These are phyloP conservation scores for Dioctria rufipes DNA, from an alignment of 2,888 invertebrate species.

Conservation along the genomic window DNA sequence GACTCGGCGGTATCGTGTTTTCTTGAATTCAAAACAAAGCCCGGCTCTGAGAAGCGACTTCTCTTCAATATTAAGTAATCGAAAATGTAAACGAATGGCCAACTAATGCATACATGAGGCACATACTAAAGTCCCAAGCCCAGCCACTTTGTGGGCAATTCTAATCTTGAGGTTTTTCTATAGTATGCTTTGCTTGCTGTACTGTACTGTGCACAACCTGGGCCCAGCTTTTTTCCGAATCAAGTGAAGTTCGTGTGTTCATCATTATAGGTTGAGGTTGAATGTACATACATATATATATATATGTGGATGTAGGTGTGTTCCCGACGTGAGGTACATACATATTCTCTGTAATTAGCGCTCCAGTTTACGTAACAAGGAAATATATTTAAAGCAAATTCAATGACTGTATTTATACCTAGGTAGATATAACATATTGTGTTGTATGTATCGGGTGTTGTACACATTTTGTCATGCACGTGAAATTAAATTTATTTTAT, in stretches of 20 bases:
- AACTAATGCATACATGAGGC: conserved; percentile 14
- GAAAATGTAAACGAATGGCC: conserved; percentile 36
- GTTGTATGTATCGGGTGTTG: background rate
- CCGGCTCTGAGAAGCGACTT: conserved; percentile 33
- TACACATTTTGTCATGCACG: conserved; percentile 9
- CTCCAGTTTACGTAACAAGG: conserved; percentile 48
- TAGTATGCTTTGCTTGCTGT: too few relatives aligned
- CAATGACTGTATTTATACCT: conserved; percentile 11
- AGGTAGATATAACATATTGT: too few relatives aligned
- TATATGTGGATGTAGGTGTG: background rate
- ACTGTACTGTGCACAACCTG: conserved; percentile 25
- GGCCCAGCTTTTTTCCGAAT: conserved; percentile 10
- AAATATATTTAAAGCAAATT: conserved; percentile 27
- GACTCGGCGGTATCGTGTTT: conserved; percentile 27
- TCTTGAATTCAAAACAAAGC: conserved; percentile 50
- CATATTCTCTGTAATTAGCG: conserved; percentile 36
- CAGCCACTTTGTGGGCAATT: conserved; percentile 37
- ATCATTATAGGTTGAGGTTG: background rate
- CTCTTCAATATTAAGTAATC: conserved; percentile 49
- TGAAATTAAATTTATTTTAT: background rate
- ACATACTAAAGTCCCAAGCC: background rate
- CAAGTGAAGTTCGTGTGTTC: conserved; percentile 15
- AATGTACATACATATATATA: background rate
- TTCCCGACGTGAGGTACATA: background rate
- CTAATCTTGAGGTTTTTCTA: conserved; percentile 9